Base-by-base conservation (phyloP, 1,140 invertebrate species). In the Bicyclus anynana region DNA sequence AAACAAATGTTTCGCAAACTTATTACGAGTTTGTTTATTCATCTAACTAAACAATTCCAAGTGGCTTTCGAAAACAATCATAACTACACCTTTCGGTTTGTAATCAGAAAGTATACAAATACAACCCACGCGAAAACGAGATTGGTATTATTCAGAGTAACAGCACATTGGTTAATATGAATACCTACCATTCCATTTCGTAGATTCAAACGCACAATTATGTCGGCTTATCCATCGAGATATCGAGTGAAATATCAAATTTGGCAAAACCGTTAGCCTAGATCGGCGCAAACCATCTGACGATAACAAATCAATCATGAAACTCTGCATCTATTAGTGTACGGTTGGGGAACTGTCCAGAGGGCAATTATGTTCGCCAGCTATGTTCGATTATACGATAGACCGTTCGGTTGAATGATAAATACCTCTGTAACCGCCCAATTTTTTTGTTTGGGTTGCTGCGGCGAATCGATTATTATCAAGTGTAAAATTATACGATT, bases 271-370 rank as follows among this genome's bases (percentile, higher is more conserved):
- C 48, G 53, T 55, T 55, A 61, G 20, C 40, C 52, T 38, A 26
- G 47, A 61, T 52, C 37, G 57, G 35, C 44, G 50, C 56, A 33
- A 40, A 54, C 53, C 53, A 50, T 55, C 59, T 44, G 53, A 51
- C 53, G 59, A 61, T 61, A 61, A 61, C 59, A 61, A 61, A 61
- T 61, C 59, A 61, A 61, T 61, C 59, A 61, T 51, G 59, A 46
- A 44, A 53, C 37, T 54, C 46, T 49, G 52, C 59, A 51, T 61
- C 59, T 54, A 60, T 60, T 60, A 60, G 23, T 49, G 58, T 60
- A 50, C 46, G 46, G 58, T 29, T 17, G 46, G 58, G 10, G 44
- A 57, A 38, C 21, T 42, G 44, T 60, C 51, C 46, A 40, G 57
- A 29, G 35, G 23, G 53, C 44, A 48, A 48, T 55, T 48, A 37